A percentile compares a stretch with the other conserved stretches of the same genome.
phyloP scores from a whole-genome alignment of 1,140 invertebrate genomes.

The Solenopsis fugax region DNA sequence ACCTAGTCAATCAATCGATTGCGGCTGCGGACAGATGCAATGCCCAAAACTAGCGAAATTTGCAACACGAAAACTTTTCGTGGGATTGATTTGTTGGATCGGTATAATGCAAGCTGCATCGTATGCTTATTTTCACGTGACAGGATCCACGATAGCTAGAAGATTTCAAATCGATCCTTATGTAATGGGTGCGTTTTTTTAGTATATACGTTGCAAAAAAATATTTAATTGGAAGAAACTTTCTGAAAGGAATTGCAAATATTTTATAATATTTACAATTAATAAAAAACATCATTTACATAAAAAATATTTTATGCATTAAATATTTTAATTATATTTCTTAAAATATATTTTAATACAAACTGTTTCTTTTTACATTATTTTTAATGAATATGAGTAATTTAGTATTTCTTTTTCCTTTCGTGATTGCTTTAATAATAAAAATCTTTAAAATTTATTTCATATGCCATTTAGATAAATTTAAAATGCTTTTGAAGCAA shows the following conservation, averaged over 20 bases:
- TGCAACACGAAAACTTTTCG: slow-evolving; percentile 87
- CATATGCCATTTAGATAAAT: background rate
- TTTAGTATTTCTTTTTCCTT: background rate
- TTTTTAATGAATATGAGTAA: background rate
- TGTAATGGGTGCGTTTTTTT: slow-evolving; percentile 84
- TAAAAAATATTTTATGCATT: background rate
- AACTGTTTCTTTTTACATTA: background rate
- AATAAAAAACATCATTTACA: background rate
- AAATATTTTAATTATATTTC: background rate
- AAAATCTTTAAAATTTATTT: background rate
- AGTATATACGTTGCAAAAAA: background rate
- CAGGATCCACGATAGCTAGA: slow-evolving; percentile 87
- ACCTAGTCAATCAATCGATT: slow-evolving; percentile 87
- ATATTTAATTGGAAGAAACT: background rate
- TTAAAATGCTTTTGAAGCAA: background rate
- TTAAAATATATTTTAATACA: background rate
- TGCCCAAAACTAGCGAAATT: slow-evolving; percentile 88
- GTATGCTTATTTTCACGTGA: slow-evolving; percentile 87
- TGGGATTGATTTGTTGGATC: slow-evolving; percentile 86
- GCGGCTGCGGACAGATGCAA: slow-evolving; percentile 87
- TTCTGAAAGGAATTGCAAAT: background rate
- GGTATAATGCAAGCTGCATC: slow-evolving; percentile 87
- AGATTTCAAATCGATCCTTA: slow-evolving; percentile 86
- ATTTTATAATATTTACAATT: background rate
- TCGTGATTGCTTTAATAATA: background rate